These are phyloP conservation scores for Syngnathus scovelli DNA, from an alignment of 2,113 vertebrate species.

Conservation along the genomic window DNA sequence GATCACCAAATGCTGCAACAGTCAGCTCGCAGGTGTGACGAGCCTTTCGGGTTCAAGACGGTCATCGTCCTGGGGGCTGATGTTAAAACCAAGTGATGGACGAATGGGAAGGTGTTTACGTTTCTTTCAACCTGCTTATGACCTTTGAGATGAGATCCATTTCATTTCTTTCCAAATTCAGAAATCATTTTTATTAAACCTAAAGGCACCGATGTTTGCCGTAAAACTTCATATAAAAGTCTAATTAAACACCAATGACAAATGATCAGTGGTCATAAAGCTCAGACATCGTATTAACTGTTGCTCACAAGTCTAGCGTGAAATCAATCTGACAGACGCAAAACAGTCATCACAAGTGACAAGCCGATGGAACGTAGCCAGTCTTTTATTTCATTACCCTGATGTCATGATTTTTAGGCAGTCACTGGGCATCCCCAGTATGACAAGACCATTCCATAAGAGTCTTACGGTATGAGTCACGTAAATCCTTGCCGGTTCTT, in stretches of 20 bases:
- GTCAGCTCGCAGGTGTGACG: conserved; percentile 47
- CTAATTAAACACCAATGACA: not conserved
- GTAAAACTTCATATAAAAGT: not conserved
- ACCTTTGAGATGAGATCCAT: not conserved
- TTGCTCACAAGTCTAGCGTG: not conserved
- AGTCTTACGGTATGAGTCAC: not conserved
- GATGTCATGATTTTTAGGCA: not conserved
- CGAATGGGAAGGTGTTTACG: conserved; percentile 10
- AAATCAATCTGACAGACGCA: not conserved
- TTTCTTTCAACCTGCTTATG: not conserved
- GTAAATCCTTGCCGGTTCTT: not conserved
- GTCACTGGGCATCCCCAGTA: not conserved
- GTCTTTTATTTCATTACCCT: not conserved
- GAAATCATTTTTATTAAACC: not conserved
- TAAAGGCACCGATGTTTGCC: not conserved
- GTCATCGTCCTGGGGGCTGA: conserved; percentile 9
- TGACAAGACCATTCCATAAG: too few relatives aligned
- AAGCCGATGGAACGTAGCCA: not conserved
- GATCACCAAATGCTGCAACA: conserved; percentile 51
- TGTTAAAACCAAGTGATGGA: not conserved
- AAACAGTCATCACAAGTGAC: not conserved
- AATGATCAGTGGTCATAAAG: not conserved
- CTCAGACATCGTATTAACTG: not conserved
- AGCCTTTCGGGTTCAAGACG: conserved; percentile 15
- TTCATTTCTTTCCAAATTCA: too few relatives aligned